phyloP scores from a whole-genome alignment of 2,888 invertebrate genomes.

The Philereme vetulata region DNA sequence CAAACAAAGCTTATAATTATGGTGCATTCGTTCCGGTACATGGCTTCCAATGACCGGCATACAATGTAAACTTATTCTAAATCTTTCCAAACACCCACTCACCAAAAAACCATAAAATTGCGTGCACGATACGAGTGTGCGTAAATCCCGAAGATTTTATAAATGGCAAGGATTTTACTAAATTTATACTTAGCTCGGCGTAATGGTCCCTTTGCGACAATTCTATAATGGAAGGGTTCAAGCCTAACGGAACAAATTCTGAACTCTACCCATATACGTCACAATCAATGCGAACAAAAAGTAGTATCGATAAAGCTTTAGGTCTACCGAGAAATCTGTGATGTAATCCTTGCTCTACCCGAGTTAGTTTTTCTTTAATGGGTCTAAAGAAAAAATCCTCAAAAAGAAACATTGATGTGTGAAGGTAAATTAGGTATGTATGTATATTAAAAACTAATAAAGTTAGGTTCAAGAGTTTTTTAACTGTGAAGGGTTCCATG shows the following conservation, averaged over 20 bases:
- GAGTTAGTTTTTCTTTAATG: conserved; percentile 12
- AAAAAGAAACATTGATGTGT: background rate
- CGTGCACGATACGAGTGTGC: conserved; percentile 31
- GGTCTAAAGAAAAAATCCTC: background rate
- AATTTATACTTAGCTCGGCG: conserved; percentile 54
- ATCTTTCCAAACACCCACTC: conserved; percentile 29
- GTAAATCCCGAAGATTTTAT: conserved; percentile 42
- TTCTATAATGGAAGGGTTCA: conserved; percentile 58
- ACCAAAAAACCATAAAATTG: conserved; percentile 32
- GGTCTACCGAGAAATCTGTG: conserved; percentile 26
- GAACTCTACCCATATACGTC: conserved; percentile 55
- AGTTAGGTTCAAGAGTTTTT: conserved; percentile 3
- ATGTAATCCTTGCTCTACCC: conserved; percentile 14
- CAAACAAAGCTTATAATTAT: background rate
- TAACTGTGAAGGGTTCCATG: conserved; percentile 9
- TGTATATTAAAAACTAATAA: conserved; percentile 15
- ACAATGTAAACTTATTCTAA: conserved; percentile 26
- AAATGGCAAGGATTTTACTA: conserved; percentile 48
- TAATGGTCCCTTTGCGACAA: conserved; percentile 61
- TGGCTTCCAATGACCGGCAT: conserved; percentile 6
- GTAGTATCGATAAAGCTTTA: conserved; percentile 48
- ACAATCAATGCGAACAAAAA: conserved; percentile 56
- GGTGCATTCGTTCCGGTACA: conserved; percentile 5
- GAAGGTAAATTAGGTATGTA: background rate
- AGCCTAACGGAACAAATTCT: conserved; percentile 49